These are phyloP conservation scores for Taphrorychus bicolor DNA, from an alignment of 2,888 invertebrate genomes.

Conservation along the genomic window DNA sequence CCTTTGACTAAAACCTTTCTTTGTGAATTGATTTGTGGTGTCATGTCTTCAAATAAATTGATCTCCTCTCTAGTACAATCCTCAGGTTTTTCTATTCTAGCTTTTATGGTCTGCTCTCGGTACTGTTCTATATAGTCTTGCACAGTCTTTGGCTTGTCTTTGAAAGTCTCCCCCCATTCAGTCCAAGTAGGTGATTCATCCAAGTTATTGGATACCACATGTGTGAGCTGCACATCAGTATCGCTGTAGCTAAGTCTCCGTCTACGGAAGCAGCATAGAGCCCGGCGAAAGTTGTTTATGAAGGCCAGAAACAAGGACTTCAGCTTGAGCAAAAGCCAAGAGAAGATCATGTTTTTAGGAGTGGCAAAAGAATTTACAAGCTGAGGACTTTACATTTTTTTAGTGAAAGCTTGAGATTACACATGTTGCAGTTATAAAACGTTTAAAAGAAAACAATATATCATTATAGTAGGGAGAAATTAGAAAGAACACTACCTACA, in stretches of 20 bases:
- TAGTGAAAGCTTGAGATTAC: neutral
- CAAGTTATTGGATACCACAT: constrained; percentile 58
- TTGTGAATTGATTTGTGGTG: constrained; percentile 68
- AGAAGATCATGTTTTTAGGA: constrained; percentile 38
- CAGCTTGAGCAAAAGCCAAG: constrained; percentile 56
- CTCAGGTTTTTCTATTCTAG: constrained; percentile 24
- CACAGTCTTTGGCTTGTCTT: constrained; percentile 59
- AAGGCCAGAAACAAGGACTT: constrained; percentile 65
- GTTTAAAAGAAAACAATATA: too few species aligned
- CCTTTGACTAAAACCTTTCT: constrained; percentile 63
- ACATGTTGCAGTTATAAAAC: too few species aligned
- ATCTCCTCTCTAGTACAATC: constrained; percentile 53
- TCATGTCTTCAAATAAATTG: constrained; percentile 70
- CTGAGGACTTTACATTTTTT: neutral
- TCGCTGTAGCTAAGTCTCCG: constrained; percentile 63
- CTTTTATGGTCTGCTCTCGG: constrained; percentile 62
- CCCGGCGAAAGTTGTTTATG: constrained; percentile 64
- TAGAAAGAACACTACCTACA: too few species aligned
- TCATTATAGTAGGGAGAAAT: too few species aligned
- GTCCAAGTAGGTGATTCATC: constrained; percentile 64
- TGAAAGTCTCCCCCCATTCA: constrained; percentile 65
- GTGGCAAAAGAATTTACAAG: too few species aligned
- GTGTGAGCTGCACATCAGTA: constrained; percentile 64
- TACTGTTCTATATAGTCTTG: constrained; percentile 72
- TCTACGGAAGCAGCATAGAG: constrained; percentile 68